phyloP scores from a whole-genome alignment of 1,140 invertebrate species.

The Drosophila sturtevanti region DNA sequence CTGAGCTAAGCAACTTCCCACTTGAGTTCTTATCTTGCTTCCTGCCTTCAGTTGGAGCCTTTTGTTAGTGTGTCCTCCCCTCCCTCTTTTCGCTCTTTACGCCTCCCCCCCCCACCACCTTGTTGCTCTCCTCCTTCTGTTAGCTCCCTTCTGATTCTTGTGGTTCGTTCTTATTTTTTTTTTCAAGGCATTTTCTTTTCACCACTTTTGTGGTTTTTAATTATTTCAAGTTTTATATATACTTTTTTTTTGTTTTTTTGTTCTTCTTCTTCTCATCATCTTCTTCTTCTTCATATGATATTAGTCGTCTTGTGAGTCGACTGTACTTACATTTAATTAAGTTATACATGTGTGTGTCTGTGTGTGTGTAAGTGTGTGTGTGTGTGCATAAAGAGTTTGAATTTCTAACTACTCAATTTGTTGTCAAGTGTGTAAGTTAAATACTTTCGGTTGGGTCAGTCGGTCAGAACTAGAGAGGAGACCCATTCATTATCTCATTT shows the following conservation, averaged over 20 bases:
- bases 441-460: conserved; percentile 39
- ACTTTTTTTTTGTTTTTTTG: not conserved
- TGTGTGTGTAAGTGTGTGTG: no score
- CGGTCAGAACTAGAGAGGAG: conserved; percentile 45
- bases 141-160: conserved; percentile 7
- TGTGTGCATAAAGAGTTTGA: conserved; percentile 11
- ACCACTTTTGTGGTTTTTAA: conserved; percentile 72
- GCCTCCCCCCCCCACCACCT: not conserved
- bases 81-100: conserved; percentile 10
- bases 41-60: conserved; percentile 39
- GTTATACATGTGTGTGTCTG: conserved; percentile 17
- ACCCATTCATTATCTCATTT: conserved; percentile 73
- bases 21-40: conserved; percentile 44
- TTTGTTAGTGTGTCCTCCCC: conserved; percentile 19
- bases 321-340: conserved; percentile 57
- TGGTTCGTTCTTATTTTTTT: conserved; percentile 33
- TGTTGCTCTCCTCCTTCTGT: not conserved
- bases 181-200: conserved; percentile 36
- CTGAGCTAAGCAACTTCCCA: conserved; percentile 30
- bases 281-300: not conserved
- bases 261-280: not conserved
- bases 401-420: conserved; percentile 24
- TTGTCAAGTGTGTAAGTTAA: not conserved
- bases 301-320: conserved; percentile 12
- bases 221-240: conserved; percentile 69